Conservation (phyloP, 1,140 invertebrate species). For the Ceratitis capitata region DNA sequence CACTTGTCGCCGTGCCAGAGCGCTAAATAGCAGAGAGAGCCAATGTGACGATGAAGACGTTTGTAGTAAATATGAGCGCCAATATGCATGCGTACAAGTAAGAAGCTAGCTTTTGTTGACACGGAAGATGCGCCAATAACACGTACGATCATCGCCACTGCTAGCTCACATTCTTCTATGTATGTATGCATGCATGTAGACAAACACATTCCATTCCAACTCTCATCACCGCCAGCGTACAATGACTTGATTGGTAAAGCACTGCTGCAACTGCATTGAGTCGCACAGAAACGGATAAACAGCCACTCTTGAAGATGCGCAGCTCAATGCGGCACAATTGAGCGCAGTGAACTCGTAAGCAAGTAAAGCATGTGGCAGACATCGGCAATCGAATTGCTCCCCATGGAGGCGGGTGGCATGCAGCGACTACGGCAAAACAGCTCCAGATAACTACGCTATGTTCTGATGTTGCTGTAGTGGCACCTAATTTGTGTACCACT, state of each 20-base stretch:
- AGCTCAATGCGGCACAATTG: neutral
- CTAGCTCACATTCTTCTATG: neutral
- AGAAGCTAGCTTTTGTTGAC: neutral
- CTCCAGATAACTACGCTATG: neutral
- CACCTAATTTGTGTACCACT: slow-evolving; percentile 32
- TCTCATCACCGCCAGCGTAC: neutral
- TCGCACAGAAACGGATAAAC: too few species aligned
- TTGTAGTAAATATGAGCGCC: neutral
- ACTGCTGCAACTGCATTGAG: neutral
- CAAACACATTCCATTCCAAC: slow-evolving; percentile 21
- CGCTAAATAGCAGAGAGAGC: slow-evolving; percentile 6
- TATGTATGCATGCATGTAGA: neutral
- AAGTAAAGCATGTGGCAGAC: slow-evolving; percentile 10
- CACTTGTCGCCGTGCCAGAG: too few species aligned
- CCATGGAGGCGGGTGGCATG: neutral
- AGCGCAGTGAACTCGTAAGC: slow-evolving; percentile 21
- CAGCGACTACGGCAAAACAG: neutral
- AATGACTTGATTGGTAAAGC: neutral
- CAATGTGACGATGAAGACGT: neutral
- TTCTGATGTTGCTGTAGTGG: slow-evolving; percentile 5
- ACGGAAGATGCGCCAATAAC: slow-evolving; percentile 1
- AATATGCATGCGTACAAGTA: neutral
- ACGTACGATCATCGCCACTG: neutral
- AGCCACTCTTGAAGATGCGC: slow-evolving; percentile 29
- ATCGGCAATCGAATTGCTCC: neutral